These are phyloP conservation scores for Romanogobio albipinnatus DNA, from an alignment of 2,113 vertebrate species.

Conservation along the genomic window DNA sequence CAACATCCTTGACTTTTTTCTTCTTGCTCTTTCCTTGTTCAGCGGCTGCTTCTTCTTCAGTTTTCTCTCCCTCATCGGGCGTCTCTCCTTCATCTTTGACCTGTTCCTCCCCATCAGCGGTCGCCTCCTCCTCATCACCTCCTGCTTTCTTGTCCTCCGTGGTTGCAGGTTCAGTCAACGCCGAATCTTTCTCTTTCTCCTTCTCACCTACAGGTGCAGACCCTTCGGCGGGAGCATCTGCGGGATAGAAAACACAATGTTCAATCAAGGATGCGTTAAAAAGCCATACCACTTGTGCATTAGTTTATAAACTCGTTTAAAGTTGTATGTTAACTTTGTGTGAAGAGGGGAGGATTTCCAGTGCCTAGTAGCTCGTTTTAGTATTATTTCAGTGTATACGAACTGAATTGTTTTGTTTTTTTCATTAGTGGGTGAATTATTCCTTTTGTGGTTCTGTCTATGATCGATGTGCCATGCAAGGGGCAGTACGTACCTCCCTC, in stretches of 20 bases:
- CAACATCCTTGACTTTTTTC: constrained; percentile 77
- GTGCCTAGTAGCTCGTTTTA: not conserved
- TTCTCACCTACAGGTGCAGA: constrained; percentile 85
- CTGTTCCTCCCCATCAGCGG: constrained; percentile 44
- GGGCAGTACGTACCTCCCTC: constrained; percentile 75
- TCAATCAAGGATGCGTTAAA: not conserved
- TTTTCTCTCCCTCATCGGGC: constrained; percentile 76
- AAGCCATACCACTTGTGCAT: not conserved
- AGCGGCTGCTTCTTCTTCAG: constrained; percentile 69
- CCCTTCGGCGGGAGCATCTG: constrained; percentile 85
- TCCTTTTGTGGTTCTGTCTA: not conserved
- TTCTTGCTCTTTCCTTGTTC: constrained; percentile 69
- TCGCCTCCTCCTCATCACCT: constrained; percentile 75
- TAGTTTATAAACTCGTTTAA: not conserved
- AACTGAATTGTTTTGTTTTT: not conserved
- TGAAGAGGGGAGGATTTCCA: not conserved
- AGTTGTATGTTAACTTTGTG: not conserved
- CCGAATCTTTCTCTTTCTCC: constrained; percentile 80
- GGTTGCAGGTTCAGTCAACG: constrained; percentile 61
- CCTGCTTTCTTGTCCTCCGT: constrained; percentile 67
- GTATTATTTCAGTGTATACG: not conserved
- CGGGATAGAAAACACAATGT: constrained; percentile 41
- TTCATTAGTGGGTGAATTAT: not conserved
- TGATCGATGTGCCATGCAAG: not conserved
- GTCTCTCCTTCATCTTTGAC: constrained; percentile 66